A percentile compares a stretch with the other conserved stretches of the same genome.
These are phyloP conservation scores for Dioctria linearis DNA, from an alignment of 2,888 invertebrate genomes.

Conservation along the genomic window DNA sequence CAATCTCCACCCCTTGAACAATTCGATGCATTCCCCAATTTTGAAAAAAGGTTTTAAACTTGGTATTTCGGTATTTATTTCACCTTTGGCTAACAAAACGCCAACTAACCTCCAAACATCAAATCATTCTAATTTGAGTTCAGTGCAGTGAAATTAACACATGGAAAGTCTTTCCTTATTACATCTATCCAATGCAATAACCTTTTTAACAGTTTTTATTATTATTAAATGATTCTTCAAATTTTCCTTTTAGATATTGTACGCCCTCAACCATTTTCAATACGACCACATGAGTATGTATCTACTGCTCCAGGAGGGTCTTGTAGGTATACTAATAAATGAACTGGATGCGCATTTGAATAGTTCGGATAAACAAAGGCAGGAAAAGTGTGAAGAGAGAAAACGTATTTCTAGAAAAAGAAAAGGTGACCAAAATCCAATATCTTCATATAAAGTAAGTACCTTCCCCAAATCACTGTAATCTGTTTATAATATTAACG, in stretches of 20 bases:
- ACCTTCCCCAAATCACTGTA: constrained; percentile 57
- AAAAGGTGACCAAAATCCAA: constrained; percentile 59
- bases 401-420: constrained; percentile 64
- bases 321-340: constrained; percentile 72
- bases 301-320: constrained; percentile 73
- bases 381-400: constrained; percentile 67
- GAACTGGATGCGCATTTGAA: constrained; percentile 69
- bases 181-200: too few relatives aligned
- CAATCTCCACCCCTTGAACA: too few relatives aligned
- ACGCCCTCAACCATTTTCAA: constrained; percentile 72
- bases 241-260: constrained; percentile 62
- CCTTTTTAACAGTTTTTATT: constrained; percentile 1
- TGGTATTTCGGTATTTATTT: too few relatives aligned
- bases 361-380: constrained; percentile 66
- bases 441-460: constrained; percentile 54
- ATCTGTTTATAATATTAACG: background rate
- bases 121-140: too few relatives aligned
- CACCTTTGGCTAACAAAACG: too few relatives aligned
- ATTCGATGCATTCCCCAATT: too few relatives aligned
- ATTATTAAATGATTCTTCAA: background rate
- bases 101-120: too few relatives aligned
- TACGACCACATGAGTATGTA: constrained; percentile 71
- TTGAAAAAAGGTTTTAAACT: too few relatives aligned
- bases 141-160: too few relatives aligned
- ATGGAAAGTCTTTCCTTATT: too few relatives aligned